Percentiles rank a stretch among this genome's conserved stretches.
phyloP scores from a whole-genome alignment of 30 jellyfish, hydroid and myxozoan genomes.

The Hydra vulgaris region DNA sequence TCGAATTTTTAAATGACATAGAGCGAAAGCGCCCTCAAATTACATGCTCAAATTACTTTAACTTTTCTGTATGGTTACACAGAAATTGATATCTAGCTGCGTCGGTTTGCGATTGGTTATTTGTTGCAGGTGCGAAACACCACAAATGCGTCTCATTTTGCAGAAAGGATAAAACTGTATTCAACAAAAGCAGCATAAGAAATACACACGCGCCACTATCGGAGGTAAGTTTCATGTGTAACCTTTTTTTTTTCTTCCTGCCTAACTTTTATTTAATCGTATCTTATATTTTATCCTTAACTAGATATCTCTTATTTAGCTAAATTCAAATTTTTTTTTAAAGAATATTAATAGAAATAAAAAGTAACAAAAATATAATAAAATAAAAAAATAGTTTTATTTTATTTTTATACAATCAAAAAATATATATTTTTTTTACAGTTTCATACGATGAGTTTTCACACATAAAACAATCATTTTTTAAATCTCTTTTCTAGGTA shows the following conservation, averaged over 20 bases:
- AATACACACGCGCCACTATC: neutral
- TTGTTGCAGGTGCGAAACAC: conserved; percentile 3
- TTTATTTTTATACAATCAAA: neutral
- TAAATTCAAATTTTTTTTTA: too few relatives aligned
- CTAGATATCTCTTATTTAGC: too few relatives aligned
- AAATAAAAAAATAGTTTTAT: too few relatives aligned
- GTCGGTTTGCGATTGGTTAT: conserved; percentile 8
- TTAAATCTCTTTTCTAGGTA: neutral
- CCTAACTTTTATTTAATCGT: neutral
- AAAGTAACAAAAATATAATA: too few relatives aligned
- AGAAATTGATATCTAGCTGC: neutral
- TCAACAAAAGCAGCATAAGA: neutral
- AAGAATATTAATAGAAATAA: too few relatives aligned
- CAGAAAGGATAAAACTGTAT: neutral
- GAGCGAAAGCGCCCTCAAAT: neutral
- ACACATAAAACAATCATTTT: neutral
- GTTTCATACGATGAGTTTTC: too few relatives aligned
- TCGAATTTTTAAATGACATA: neutral
- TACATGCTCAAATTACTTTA: conserved; percentile 3
- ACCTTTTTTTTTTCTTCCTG: neutral
- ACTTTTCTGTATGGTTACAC: neutral
- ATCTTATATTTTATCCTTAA: neutral
- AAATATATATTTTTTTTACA: neutral
- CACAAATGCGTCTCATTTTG: neutral
- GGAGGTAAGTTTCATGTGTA: too few relatives aligned